These are phyloP conservation scores for Xylota segnis DNA, from an alignment of 2,888 invertebrate species.

Conservation along the genomic window DNA sequence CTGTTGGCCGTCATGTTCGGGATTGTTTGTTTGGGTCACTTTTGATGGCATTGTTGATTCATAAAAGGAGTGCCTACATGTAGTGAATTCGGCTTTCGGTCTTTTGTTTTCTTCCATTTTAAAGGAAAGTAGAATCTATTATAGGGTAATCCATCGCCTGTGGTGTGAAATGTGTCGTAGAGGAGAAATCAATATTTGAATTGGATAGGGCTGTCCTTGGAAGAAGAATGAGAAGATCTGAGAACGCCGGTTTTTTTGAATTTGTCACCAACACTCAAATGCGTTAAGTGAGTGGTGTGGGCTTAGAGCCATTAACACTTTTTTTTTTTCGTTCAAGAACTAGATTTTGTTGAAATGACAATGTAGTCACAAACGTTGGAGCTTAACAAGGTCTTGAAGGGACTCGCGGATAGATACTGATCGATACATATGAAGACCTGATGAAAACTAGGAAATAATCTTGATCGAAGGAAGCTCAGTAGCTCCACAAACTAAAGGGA, in stretches of 20 bases:
- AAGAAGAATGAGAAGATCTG: background rate
- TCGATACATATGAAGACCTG: too few relatives aligned
- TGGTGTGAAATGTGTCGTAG: conserved; percentile 41
- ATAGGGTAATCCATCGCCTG: conserved; percentile 10
- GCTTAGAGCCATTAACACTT: background rate
- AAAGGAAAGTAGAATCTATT: conserved; percentile 43
- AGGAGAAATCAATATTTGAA: conserved; percentile 29
- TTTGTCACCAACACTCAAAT: background rate
- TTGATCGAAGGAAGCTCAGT: too few relatives aligned
- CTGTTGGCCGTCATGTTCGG: conserved; percentile 13
- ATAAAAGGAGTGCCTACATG: conserved; percentile 19
- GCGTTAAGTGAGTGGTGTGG: background rate
- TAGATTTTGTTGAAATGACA: background rate
- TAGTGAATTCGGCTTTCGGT: background rate
- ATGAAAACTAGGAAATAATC: too few relatives aligned
- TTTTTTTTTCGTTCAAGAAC: background rate
- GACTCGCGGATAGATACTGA: too few relatives aligned
- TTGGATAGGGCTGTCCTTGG: background rate
- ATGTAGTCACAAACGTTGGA: too few relatives aligned
- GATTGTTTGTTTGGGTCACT: conserved; percentile 65
- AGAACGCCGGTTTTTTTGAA: conserved; percentile 17
- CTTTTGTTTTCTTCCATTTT: background rate
- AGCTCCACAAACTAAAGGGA: too few relatives aligned
- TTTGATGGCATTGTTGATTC: conserved; percentile 36
- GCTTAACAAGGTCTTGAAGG: too few relatives aligned